Conservation (phyloP, 1,140 invertebrate genomes). For the Anadara kagoshimensis region DNA sequence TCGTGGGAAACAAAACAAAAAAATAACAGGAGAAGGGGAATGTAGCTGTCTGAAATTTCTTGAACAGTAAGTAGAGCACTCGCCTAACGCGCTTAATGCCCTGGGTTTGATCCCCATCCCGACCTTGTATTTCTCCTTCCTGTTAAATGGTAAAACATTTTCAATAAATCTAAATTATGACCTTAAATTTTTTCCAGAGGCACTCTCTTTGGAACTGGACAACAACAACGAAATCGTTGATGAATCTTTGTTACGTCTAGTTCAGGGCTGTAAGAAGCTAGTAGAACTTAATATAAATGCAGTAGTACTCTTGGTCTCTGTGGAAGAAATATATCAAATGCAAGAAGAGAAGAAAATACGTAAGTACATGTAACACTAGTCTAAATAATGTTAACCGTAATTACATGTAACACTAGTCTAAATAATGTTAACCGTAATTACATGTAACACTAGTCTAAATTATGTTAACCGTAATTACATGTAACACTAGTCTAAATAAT, state of each 20-base stretch:
- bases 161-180: too few species aligned
- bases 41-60: too few species aligned
- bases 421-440: neutral
- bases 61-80: too few species aligned
- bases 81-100: too few species aligned
- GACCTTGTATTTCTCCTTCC: too few species aligned
- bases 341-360: conserved; percentile 40
- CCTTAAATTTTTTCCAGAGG: conserved; percentile 30
- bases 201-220: conserved; percentile 38
- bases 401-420: neutral
- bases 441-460: neutral
- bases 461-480: neutral
- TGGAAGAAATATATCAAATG: conserved; percentile 27
- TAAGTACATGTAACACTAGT: conserved; percentile 30
- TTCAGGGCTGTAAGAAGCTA: conserved; percentile 39
- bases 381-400: neutral
- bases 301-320: conserved; percentile 19
- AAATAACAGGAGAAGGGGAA: too few species aligned
- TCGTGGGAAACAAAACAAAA: too few species aligned
- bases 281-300: conserved; percentile 44
- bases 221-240: conserved; percentile 46
- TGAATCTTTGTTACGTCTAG: conserved; percentile 23
- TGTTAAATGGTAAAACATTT: too few species aligned
- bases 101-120: too few species aligned
- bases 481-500: neutral